Evolutionary conservation across 2,113 vertebrate species (phyloP), one percentile per base, ranked within the genome.

Genomic region (Epinephelus cyanopodus): DNA sequence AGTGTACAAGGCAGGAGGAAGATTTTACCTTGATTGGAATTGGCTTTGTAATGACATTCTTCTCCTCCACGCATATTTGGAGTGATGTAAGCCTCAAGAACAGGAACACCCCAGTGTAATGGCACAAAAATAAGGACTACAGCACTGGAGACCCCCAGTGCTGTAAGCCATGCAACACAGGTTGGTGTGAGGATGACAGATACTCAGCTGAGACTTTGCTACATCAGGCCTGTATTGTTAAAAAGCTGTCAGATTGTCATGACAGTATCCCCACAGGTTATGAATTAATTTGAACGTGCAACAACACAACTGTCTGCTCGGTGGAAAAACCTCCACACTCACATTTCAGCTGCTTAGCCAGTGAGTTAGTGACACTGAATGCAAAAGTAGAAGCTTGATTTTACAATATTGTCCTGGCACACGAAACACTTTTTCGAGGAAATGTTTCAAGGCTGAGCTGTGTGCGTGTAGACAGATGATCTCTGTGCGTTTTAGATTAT

Each of bases 231-330:
- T 71, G 80, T 56, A 63, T 79, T 75, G 77, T 87, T 80, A 71
- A 85, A 83, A 78, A 88, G 75, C 85, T 79, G 87, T 84, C 89
- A 87, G 81, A 58, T 60, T 70, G 79, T 73, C 69, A 21, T 73
- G 84, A 74, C 87, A 60, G 79, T 12, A 76, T 77, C 85, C 85
- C 87, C 89, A 85, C 85, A 84, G 87, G 89, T 89, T 89, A 83
- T 33, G 87, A 87, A 89, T 93, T 88, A 89, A 89, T 88, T 84
- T 85, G 72, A 89, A 77, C 62, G 6, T 54, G 68, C 65, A 90
- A 62, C 82, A 86, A 80, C 85, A 82, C 75, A 50, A 67, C 65
- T 71, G 71, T 85, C 87, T 72, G 57, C 79, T 82, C 25, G 6
- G 27, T 52, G 74, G 73, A 13, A 72, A 67, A 61, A 14, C 37